These are phyloP conservation scores for Zaprionus africanus DNA, from an alignment of 1,140 invertebrate genomes.

Conservation along the genomic window DNA sequence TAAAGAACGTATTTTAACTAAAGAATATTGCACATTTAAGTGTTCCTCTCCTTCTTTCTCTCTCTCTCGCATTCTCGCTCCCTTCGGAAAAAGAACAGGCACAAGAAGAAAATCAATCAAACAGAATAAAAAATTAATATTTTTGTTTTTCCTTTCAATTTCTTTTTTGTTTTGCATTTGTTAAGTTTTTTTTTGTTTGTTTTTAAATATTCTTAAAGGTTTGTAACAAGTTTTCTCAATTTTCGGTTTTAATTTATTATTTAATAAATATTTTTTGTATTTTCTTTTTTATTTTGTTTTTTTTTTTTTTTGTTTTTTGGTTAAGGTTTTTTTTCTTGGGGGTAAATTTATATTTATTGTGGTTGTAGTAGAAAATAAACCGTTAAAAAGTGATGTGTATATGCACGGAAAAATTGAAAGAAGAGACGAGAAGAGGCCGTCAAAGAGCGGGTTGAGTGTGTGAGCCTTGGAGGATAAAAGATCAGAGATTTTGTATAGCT, in stretches of 20 bases:
- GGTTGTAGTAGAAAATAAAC: slow-evolving; percentile 73
- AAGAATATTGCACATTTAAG: slow-evolving; percentile 34
- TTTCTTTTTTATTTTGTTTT: slow-evolving; percentile 28
- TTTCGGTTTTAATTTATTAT: slow-evolving; percentile 36
- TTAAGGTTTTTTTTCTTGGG: slow-evolving; percentile 37
- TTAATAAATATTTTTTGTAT: slow-evolving; percentile 41
- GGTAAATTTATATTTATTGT: slow-evolving; percentile 53
- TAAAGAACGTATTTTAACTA: slow-evolving; percentile 17
- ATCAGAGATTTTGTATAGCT: slow-evolving; percentile 39
- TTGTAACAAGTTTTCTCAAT: slow-evolving; percentile 38
- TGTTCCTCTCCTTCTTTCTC: slow-evolving; percentile 14
- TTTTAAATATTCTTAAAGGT: slow-evolving; percentile 33
- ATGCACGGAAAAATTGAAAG: slow-evolving; percentile 40
- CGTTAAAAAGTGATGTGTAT: slow-evolving; percentile 60
- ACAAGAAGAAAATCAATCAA: slow-evolving; percentile 26
- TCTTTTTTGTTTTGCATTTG: slow-evolving; percentile 9
- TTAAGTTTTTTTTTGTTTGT: slow-evolving; percentile 8
- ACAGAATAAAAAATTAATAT: slow-evolving; percentile 3
- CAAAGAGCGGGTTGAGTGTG: slow-evolving; percentile 31
- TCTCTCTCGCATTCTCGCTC: slow-evolving; percentile 15
- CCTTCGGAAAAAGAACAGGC: slow-evolving; percentile 23
- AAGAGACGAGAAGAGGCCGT: slow-evolving; percentile 47
- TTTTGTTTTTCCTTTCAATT: slow-evolving; percentile 26
- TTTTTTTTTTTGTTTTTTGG: slow-evolving; percentile 31
- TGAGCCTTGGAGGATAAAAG: slow-evolving; percentile 54